A percentile compares a stretch with the other conserved stretches of the same genome.
These are phyloP conservation scores for Rhagophthalmus giganteus DNA, from an alignment of 2,888 invertebrate genomes.

Conservation along the genomic window DNA sequence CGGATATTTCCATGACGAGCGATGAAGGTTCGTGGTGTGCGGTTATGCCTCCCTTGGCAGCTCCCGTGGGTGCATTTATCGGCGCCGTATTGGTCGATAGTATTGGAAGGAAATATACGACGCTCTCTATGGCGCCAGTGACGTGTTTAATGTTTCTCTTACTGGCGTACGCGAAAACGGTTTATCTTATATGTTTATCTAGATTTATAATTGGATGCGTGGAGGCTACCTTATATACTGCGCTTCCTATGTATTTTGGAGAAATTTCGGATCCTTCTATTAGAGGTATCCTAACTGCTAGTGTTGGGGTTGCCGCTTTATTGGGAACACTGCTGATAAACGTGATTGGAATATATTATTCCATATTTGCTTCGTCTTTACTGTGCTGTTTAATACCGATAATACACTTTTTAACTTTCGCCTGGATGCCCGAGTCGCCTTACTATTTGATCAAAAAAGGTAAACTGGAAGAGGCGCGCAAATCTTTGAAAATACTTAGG, in stretches of 20 bases:
- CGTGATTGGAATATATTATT: constrained; percentile 63
- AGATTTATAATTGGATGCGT: constrained; percentile 59
- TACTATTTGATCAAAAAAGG: constrained; percentile 56
- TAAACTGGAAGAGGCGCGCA: constrained; percentile 55
- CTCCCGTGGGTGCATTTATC: constrained; percentile 64
- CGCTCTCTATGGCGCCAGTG: constrained; percentile 43
- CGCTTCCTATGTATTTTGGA: constrained; percentile 62
- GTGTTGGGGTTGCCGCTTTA: constrained; percentile 60
- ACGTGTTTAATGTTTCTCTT: constrained; percentile 65
- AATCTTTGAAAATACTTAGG: constrained; percentile 63
- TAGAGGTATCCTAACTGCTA: constrained; percentile 65
- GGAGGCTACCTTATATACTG: constrained; percentile 50
- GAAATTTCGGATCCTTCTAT: constrained; percentile 62
- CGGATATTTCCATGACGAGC: constrained; percentile 57
- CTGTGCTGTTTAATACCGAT: constrained; percentile 64
- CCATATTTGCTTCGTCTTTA: constrained; percentile 60
- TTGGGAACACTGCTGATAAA: constrained; percentile 65
- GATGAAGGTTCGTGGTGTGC: constrained; percentile 66
- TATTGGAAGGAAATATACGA: constrained; percentile 63
- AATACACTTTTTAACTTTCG: constrained; percentile 61
- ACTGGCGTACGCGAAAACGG: constrained; percentile 62
- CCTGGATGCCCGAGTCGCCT: constrained; percentile 70
- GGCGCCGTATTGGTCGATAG: constrained; percentile 66
- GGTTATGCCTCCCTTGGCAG: constrained; percentile 65
- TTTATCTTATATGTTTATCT: constrained; percentile 59